These are phyloP conservation scores for Myopa testacea DNA, from an alignment of 2,888 invertebrate genomes.

Conservation along the genomic window DNA sequence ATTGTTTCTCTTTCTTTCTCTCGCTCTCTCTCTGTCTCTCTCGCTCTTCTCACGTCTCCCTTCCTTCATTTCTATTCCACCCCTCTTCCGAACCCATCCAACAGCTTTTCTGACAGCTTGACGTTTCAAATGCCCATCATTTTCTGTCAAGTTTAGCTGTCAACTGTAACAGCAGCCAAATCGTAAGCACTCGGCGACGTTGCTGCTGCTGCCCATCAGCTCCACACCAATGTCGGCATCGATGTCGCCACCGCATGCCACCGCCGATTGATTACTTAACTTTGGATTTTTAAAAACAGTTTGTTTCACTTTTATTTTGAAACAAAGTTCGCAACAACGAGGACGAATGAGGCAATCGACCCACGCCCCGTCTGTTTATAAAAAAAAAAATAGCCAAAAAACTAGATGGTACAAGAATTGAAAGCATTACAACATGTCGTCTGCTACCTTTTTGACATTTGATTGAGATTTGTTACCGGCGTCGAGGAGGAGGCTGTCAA, in stretches of 20 bases:
- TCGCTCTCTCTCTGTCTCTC: no score
- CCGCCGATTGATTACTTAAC: conserved; percentile 32
- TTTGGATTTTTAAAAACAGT: conserved; percentile 11
- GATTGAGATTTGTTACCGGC: conserved; percentile 68
- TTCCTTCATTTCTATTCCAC: background rate
- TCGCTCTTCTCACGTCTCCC: background rate
- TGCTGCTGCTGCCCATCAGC: background rate
- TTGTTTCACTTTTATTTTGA: conserved; percentile 30
- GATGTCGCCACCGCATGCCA: background rate
- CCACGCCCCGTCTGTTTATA: background rate
- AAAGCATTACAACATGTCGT: conserved; percentile 65
- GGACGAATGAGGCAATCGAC: background rate
- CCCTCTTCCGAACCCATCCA: conserved; percentile 38
- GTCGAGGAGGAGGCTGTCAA: conserved; percentile 58
- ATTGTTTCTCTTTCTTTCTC: background rate
- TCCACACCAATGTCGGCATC: background rate
- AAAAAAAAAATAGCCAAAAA: conserved; percentile 25
- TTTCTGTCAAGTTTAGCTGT: conserved; percentile 59
- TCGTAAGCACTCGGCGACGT: background rate
- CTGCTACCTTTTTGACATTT: conserved; percentile 69
- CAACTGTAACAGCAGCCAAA: conserved; percentile 47
- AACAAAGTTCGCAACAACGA: conserved; percentile 56
- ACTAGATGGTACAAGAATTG: conserved; percentile 54
- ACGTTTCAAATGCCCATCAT: conserved; percentile 45
- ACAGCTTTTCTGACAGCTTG: conserved; percentile 40